phyloP scores from a whole-genome alignment of 2,888 invertebrate species.

The Drosophila neonasuta region DNA sequence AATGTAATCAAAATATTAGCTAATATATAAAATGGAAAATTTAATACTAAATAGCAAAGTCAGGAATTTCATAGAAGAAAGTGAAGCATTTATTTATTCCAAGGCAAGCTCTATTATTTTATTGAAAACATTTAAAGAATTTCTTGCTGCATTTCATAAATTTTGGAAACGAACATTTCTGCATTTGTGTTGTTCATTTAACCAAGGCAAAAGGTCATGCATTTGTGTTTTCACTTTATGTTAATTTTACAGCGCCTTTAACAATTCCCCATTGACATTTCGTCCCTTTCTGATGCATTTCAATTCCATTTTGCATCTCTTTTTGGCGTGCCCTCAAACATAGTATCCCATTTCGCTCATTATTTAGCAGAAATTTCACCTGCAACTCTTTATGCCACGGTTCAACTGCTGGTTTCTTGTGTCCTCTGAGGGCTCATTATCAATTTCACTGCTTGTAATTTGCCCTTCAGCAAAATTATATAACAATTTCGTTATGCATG shows the following conservation, averaged over 20 bases:
- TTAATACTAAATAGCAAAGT: neutral
- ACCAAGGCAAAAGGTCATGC: neutral
- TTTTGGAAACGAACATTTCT: neutral
- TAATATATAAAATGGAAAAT: too few species aligned
- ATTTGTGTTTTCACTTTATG: neutral
- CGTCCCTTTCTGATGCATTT: neutral
- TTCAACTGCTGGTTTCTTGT: slow-evolving; percentile 24
- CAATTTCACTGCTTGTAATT: slow-evolving; percentile 59
- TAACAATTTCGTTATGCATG: slow-evolving; percentile 62
- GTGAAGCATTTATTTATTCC: too few species aligned
- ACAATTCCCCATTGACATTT: neutral
- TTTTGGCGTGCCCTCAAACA: neutral
- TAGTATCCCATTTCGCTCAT: slow-evolving; percentile 22
- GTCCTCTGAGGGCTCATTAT: slow-evolving; percentile 55
- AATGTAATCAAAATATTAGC: too few species aligned
- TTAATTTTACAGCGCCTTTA: neutral
- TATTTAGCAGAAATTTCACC: slow-evolving; percentile 18
- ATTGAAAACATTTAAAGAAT: too few species aligned
- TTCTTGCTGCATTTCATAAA: neutral
- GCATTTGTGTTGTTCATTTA: neutral
- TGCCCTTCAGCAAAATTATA: slow-evolving; percentile 52
- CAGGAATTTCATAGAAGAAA: neutral
- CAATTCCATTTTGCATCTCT: slow-evolving; percentile 2
- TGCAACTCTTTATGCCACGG: slow-evolving; percentile 18
- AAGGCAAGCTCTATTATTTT: too few species aligned